Evolutionary conservation across 2,113 vertebrate species (phyloP).

Genomic region (Hirundichthys speculiger): DNA sequence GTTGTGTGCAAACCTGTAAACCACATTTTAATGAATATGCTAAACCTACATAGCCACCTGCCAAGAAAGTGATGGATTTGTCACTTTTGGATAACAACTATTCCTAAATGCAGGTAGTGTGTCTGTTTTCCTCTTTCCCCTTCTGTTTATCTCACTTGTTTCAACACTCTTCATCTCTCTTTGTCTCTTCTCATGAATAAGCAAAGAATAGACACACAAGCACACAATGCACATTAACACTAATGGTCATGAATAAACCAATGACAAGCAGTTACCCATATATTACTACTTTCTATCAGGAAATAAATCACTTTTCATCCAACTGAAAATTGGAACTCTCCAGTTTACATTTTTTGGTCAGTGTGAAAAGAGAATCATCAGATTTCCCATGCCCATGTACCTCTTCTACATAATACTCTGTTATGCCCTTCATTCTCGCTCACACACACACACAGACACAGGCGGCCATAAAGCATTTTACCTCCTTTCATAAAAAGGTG

Average conservation of each 20-base stretch:
- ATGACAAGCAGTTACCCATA: slow-evolving; percentile 12
- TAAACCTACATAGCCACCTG: slow-evolving; percentile 42
- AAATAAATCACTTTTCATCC: slow-evolving; percentile 12
- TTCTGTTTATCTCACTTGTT: slow-evolving; percentile 23
- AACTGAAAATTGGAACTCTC: slow-evolving; percentile 9
- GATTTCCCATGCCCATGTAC: slow-evolving; percentile 8
- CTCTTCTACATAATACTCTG: not conserved
- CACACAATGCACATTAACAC: slow-evolving; percentile 13
- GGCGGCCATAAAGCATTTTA: slow-evolving; percentile 47
- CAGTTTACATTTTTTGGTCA: slow-evolving; percentile 18
- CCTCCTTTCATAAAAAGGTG: slow-evolving; percentile 48
- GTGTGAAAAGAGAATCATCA: slow-evolving; percentile 24
- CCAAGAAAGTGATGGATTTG: slow-evolving; percentile 51
- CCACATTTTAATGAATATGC: slow-evolving; percentile 59
- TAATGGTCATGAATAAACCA: slow-evolving; percentile 32
- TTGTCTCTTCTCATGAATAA: slow-evolving; percentile 10
- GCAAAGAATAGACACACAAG: slow-evolving; percentile 8
- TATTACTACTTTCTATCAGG: not conserved
- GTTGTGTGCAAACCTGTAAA: slow-evolving; percentile 45
- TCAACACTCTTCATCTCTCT: slow-evolving; percentile 17
- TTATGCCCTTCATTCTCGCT: not conserved
- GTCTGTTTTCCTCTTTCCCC: slow-evolving; percentile 1
- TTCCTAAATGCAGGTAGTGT: slow-evolving; percentile 12
- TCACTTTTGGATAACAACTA: slow-evolving; percentile 35
- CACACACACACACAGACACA: slow-evolving; percentile 9